Percentiles rank a stretch among this genome's conserved stretches.
Evolutionary conservation across 2,797 vertebrate species (phyloP).

Genomic region (Acanthiza pusilla): DNA sequence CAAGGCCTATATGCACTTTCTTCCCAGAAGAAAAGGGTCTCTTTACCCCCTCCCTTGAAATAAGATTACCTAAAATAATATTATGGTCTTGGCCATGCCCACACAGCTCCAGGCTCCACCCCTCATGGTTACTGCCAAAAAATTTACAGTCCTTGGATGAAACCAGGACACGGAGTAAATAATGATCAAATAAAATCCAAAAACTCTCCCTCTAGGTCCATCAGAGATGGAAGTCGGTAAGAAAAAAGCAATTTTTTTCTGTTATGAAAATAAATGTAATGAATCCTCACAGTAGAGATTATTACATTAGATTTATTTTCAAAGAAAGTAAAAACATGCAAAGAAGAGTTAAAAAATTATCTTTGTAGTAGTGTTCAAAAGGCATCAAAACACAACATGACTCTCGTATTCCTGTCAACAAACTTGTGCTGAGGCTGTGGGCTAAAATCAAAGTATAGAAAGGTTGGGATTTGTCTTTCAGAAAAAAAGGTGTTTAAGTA

Average conservation of each 20-base stretch:
- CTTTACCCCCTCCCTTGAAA: not conserved
- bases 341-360: not conserved
- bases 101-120: not conserved
- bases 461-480: not conserved
- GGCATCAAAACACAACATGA: not conserved
- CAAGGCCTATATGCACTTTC: not conserved
- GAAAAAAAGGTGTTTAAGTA: not conserved
- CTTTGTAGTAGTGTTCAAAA: not conserved
- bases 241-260: not conserved
- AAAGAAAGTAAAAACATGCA: not conserved
- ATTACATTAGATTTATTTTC: not conserved
- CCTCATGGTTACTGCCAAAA: not conserved
- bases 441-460: not conserved
- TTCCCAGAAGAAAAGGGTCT: not conserved
- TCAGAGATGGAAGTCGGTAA: not conserved
- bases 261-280: not conserved
- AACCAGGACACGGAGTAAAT: not conserved
- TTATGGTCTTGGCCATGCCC: not conserved
- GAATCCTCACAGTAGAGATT: not conserved
- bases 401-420: not conserved
- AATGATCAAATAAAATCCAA: not conserved
- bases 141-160: rapidly evolving
- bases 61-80: not conserved
- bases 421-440: not conserved
- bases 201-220: not conserved